Evolutionary conservation across 2,888 invertebrate species (phyloP), one percentile per base, ranked within the genome.

Genomic region (Acrobasis consociella): DNA sequence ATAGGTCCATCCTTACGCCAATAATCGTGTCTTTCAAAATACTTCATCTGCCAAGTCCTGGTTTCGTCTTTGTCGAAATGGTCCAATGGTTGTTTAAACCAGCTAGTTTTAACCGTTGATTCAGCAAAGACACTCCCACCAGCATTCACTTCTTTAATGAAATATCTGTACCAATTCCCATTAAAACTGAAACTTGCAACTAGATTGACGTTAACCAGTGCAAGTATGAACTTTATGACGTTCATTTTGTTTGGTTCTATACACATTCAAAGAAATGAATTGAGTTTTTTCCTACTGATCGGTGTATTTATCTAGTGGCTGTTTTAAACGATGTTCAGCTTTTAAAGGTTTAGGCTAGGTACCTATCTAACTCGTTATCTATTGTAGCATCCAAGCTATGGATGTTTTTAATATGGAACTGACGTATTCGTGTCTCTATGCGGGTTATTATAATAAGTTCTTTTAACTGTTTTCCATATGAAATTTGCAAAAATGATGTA

Each of bases 31-130:
- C 83, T 81, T 77, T 85, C 81, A 63, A 85, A 86, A 66, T 87
- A 90, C 59, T 83, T 82, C 91, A 91, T 90, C 39, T 79, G 76
- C 87, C 87, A 91, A 0, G 72, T 80, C 9, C 83, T 73, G 5
- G 67, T 76, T 16, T 89, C 83, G 1, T 67, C 73, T 8, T 69
- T 38, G 66, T 88, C 71, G 49, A 89, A 91, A 69, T 91, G 87
- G 59, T 91, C 87, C 49, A 91, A 64, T 0, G 86, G 83, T 67
- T 89, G 90, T 59, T 77, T 69, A 9, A 89, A 80, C 87, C 87
- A 86, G 65, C 72, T 72, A 5, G 78, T 80, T 55, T 66, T 53
- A 7, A 78, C 73, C 7, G 65, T 51, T 11, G 76, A 49, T 37
- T 71, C 60, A 42, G 76, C 76, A 37, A 74, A 72, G 1, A 70